These are phyloP conservation scores for Priocnemis perturbator DNA, from an alignment of 2,888 invertebrate genomes.

Conservation along the genomic window DNA sequence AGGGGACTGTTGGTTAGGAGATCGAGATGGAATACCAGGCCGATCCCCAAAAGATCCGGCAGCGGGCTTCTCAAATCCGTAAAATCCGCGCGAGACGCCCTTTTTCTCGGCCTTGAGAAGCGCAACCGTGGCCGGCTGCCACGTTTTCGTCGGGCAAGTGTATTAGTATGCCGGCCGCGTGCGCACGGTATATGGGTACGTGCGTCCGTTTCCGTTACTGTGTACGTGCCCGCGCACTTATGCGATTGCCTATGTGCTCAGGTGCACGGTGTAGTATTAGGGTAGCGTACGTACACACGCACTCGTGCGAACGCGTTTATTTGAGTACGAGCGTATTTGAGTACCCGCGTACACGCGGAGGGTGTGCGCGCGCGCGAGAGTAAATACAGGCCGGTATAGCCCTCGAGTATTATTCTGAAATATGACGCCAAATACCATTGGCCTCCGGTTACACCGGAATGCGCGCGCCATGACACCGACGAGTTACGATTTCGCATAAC, in stretches of 20 bases:
- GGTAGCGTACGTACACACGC: constrained; percentile 18
- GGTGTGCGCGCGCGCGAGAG: constrained; percentile 46
- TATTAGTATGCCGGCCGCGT: constrained; percentile 41
- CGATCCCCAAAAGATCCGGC: neutral
- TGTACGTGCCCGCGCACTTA: too few relatives aligned
- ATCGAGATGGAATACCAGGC: neutral
- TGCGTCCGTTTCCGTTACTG: neutral
- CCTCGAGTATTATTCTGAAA: constrained; percentile 65
- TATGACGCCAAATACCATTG: constrained; percentile 66
- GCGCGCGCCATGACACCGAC: constrained; percentile 33
- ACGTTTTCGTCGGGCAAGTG: constrained; percentile 7
- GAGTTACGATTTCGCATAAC: constrained; percentile 55
- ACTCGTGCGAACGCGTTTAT: too few relatives aligned
- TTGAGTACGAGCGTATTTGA: too few relatives aligned
- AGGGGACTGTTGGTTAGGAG: too few relatives aligned
- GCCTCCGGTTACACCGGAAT: constrained; percentile 56
- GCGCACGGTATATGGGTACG: constrained; percentile 11
- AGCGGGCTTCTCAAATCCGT: neutral
- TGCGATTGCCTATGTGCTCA: too few relatives aligned
- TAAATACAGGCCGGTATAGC: constrained; percentile 16
- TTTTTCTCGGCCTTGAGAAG: constrained; percentile 23
- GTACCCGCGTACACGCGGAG: too few relatives aligned
- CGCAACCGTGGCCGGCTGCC: constrained; percentile 1
- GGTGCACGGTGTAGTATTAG: too few relatives aligned
- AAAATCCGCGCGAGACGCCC: neutral